phyloP scores from a whole-genome alignment of 1,140 invertebrate species.

The Drosophila watanabei region DNA sequence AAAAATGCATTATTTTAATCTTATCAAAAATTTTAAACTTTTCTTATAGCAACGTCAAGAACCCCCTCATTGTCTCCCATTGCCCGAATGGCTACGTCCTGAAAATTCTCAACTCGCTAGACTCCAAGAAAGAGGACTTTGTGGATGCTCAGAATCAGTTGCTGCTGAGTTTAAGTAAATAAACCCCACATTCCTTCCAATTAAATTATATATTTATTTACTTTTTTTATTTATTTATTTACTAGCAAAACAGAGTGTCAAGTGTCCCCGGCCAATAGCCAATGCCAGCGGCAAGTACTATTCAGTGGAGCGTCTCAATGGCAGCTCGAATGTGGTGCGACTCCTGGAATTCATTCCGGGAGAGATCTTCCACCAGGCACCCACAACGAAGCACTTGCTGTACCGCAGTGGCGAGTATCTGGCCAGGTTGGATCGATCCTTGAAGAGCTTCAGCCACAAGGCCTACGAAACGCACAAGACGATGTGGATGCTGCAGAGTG shows the following conservation, averaged over 20 bases:
- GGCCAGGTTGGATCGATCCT: conserved; percentile 88
- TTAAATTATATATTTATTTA: no score
- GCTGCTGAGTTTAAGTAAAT: conserved; percentile 89
- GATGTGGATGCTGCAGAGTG: conserved; percentile 90
- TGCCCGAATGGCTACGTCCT: conserved; percentile 90
- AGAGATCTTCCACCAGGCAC: conserved; percentile 88
- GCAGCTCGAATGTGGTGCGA: conserved; percentile 88
- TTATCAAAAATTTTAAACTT: not conserved
- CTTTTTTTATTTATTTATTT: conserved; percentile 1
- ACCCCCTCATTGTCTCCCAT: conserved; percentile 87
- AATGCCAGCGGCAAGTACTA: conserved; percentile 89
- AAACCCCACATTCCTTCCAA: not conserved
- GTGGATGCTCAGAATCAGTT: conserved; percentile 91
- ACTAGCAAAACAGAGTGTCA: conserved; percentile 87
- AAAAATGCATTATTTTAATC: not conserved
- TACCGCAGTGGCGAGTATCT: conserved; percentile 90
- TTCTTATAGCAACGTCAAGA: conserved; percentile 86
- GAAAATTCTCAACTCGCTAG: conserved; percentile 93
- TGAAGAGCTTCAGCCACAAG: conserved; percentile 90
- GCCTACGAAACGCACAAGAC: conserved; percentile 89
- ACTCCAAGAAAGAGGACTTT: conserved; percentile 89
- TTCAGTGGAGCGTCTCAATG: conserved; percentile 87
- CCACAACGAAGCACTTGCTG: conserved; percentile 87
- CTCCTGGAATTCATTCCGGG: conserved; percentile 92
- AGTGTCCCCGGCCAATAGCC: conserved; percentile 89